phyloP scores from a whole-genome alignment of 1,140 invertebrate species.

The Hylaeus anthracinus region DNA sequence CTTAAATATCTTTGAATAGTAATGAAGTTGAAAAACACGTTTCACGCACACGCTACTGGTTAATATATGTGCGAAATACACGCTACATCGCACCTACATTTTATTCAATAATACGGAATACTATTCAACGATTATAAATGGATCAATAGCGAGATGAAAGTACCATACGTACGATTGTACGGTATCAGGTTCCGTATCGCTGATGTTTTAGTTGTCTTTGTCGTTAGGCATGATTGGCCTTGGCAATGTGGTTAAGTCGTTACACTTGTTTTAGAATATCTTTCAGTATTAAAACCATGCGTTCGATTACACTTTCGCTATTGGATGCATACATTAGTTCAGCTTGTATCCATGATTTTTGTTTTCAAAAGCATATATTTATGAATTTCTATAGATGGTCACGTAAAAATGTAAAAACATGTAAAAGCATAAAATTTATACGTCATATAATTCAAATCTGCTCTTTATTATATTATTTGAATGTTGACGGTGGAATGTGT shows the following conservation, averaged over 20 bases:
- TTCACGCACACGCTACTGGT: not conserved
- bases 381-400: not conserved
- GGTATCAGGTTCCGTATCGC: not conserved
- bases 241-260: constrained; percentile 71
- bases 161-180: not conserved
- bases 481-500: not conserved
- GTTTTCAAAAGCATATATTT: constrained; percentile 48
- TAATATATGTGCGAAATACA: not conserved
- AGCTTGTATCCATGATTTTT: constrained; percentile 61
- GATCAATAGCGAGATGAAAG: constrained; percentile 10
- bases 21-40: constrained; percentile 28
- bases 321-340: constrained; percentile 63
- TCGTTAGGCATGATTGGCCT: constrained; percentile 67
- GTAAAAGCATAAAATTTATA: too few species aligned
- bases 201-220: not conserved
- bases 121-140: not conserved
- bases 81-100: not conserved
- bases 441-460: too few species aligned
- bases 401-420: not conserved
- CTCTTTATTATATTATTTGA: too few species aligned
- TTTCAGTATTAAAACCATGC: constrained; percentile 51
- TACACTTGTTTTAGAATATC: constrained; percentile 36
- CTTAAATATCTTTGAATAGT: constrained; percentile 1
- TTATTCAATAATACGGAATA: not conserved
- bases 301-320: constrained; percentile 79